Evolutionary conservation across 2,888 invertebrate species (phyloP).

Genomic region (Papilio demoleus): DNA sequence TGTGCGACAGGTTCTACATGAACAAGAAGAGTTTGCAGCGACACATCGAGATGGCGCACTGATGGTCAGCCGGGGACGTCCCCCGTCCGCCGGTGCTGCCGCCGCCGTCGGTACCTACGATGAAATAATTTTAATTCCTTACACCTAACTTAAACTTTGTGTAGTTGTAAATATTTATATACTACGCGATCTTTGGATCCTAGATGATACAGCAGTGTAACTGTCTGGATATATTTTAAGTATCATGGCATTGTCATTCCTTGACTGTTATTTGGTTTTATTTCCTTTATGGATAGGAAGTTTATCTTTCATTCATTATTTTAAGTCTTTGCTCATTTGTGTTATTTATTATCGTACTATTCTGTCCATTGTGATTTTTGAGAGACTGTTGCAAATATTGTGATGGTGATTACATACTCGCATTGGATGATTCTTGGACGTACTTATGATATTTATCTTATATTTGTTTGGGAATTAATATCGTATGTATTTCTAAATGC

Average conservation of each 20-base stretch:
- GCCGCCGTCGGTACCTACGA: not conserved
- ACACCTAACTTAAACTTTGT: not conserved
- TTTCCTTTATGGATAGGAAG: conserved; percentile 49
- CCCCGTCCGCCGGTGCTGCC: conserved; percentile 4
- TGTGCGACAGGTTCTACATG: conserved; percentile 84
- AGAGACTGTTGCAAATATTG: conserved; percentile 57
- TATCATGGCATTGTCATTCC: conserved; percentile 61
- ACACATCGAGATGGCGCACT: conserved; percentile 82
- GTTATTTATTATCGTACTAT: conserved; percentile 71
- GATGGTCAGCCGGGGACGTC: conserved; percentile 50
- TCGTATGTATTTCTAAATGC: conserved; percentile 52
- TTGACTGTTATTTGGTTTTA: conserved; percentile 52
- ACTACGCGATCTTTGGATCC: conserved; percentile 33
- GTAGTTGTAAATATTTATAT: conserved; percentile 44
- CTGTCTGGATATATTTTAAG: conserved; percentile 48
- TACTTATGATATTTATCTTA: conserved; percentile 63
- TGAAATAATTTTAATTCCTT: conserved; percentile 4
- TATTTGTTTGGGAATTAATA: conserved; percentile 51
- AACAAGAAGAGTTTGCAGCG: conserved; percentile 81
- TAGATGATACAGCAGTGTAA: conserved; percentile 42
- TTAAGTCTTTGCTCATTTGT: conserved; percentile 71
- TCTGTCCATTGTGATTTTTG: conserved; percentile 55
- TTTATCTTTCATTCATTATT: conserved; percentile 52
- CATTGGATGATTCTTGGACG: conserved; percentile 53
- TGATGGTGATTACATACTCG: conserved; percentile 53